Base-by-base conservation (phyloP, 2,113 vertebrate species). In the Hucho hucho region DNA sequence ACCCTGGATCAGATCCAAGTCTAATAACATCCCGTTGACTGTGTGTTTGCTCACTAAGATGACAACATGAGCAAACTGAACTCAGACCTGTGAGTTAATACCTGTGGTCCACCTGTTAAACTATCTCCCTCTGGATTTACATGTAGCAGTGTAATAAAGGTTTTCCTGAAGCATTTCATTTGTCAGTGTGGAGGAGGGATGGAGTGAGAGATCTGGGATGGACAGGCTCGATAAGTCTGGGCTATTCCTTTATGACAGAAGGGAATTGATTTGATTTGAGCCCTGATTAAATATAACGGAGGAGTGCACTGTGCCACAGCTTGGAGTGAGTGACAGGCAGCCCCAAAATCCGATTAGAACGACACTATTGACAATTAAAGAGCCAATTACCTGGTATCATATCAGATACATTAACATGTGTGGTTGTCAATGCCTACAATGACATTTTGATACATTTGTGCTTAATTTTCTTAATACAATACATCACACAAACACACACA, bases 381-480 rank as follows among this genome's bases (percentile, higher is more conserved):
- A 74, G 22, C 22, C 12, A 37, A 13, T 75, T 7, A 59, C 61
- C 32, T 58, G n/a, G 28, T 6, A 63, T 64, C 28, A 66, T 20
- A 22, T 71, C 59, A 11, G 37, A 11, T 69, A 66, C 25, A 76
- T 29, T 61, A 64, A 37, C 12, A 75, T 64, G 3, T 20, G n/a
- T 75, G 49, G 64, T 68, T 47, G 43, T 75, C 69, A 53, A 61
- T 83, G 59, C 79, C 75, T 87, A 46, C 9, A 47, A 22, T 70
- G 4, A 61, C 12, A 72, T 72, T 77, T 77, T 69, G 43, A 74
- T 76, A 66, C n/a, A 80, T 78, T 80, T 90, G 87, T 89, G 88
- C 89, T 88, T 80, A 13, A 29, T 77, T 83, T 64, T 26, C 65
- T 37, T 67, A 22, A 73, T 70, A 26, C 49, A 83, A n/a, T n/a